Evolutionary conservation across 2,888 invertebrate species (phyloP).

Genomic region (Megamerina dolium): DNA sequence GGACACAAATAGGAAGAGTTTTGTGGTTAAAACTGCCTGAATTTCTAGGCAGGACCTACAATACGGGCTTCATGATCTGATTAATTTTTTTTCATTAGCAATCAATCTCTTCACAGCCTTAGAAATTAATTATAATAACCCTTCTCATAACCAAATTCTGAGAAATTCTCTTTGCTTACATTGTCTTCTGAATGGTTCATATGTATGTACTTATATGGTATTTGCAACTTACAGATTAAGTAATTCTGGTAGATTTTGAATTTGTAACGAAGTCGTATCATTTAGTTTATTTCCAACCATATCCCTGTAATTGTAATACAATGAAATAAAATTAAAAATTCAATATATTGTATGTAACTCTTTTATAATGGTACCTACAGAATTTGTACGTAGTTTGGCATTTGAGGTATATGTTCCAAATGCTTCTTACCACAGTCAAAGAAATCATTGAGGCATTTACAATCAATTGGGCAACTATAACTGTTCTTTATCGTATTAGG

Average conservation of each 20-base stretch:
- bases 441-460: conserved; percentile 66
- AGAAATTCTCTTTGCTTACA: too few relatives aligned
- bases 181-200: too few relatives aligned
- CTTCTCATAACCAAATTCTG: too few relatives aligned
- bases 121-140: too few relatives aligned
- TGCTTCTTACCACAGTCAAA: conserved; percentile 71
- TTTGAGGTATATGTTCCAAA: conserved; percentile 63
- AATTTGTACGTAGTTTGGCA: conserved; percentile 71
- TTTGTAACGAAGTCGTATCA: conserved; percentile 50
- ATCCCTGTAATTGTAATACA: conserved; percentile 49
- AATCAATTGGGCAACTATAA: conserved; percentile 57
- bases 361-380: conserved; percentile 55
- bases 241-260: conserved; percentile 50
- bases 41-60: too few relatives aligned
- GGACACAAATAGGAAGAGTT: too few relatives aligned
- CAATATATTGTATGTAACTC: not conserved
- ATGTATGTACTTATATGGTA: too few relatives aligned
- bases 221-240: conserved; percentile 54
- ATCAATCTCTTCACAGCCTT: too few relatives aligned
- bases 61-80: too few relatives aligned
- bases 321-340: not conserved
- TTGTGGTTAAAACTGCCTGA: too few relatives aligned
- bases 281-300: conserved; percentile 55
- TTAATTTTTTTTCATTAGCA: too few relatives aligned
- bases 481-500: conserved; percentile 10